These are phyloP conservation scores for Eupristina koningsbergeri DNA, from an alignment of 1,140 invertebrate genomes.

Conservation along the genomic window DNA sequence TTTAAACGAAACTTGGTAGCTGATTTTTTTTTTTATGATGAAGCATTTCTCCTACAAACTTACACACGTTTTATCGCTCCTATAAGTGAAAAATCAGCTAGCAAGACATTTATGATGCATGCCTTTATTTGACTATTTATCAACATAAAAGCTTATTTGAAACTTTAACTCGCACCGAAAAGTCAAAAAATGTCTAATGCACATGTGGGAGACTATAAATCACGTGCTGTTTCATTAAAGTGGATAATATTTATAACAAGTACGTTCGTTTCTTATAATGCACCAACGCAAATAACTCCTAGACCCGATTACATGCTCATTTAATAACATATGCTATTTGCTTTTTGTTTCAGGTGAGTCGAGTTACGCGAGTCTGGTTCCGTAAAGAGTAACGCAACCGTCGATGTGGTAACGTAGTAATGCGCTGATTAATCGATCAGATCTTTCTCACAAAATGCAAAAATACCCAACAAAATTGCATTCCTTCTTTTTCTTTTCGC, in stretches of 20 bases:
- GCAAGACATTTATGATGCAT: not conserved
- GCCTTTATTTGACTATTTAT: not conserved
- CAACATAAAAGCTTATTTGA: not conserved
- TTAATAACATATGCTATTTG: not conserved
- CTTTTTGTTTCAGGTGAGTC: constrained; percentile 45
- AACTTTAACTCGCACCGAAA: not conserved
- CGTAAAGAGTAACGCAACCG: not conserved
- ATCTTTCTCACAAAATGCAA: too few species aligned
- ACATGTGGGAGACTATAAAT: not conserved
- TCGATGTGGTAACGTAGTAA: not conserved
- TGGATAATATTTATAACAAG: not conserved
- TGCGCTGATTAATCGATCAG: not conserved
- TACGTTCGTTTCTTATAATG: not conserved
- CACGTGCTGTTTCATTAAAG: not conserved
- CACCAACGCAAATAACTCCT: not conserved
- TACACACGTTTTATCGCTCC: too few species aligned
- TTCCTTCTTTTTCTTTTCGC: too few species aligned
- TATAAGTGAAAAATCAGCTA: too few species aligned
- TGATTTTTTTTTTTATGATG: too few species aligned
- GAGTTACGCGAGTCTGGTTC: not conserved
- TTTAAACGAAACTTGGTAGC: too few species aligned
- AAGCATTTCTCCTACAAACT: too few species aligned
- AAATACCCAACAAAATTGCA: too few species aligned
- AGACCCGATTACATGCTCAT: not conserved
- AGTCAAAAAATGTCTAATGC: not conserved